Evolutionary conservation across 2,797 vertebrate genomes (phyloP), one percentile per base, ranked within the genome.

Genomic region (Megalops cyprinoides): DNA sequence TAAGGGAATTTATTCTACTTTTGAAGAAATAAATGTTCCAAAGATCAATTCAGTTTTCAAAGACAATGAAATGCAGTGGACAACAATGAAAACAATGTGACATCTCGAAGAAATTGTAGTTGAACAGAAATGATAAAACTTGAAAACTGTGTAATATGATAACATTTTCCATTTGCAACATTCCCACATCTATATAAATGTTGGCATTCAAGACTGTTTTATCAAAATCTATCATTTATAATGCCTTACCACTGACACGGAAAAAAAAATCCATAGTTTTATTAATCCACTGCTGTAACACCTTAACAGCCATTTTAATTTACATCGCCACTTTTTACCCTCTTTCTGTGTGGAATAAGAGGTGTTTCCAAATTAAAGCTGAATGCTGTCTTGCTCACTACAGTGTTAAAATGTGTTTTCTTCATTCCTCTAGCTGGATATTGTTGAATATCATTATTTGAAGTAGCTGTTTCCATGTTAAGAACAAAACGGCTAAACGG

Each of bases 331-430:
- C 20, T 42, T 77, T 37, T 49, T 77, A 39, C 6, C 3, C 23
- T 49, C 42, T 44, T 31, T 34, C 28, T 34, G 3, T 20, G 1
- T 37, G 34, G 62, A 20, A 42, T 51, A n/a, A 0, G 31, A 48
- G 23, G 76, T 6, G 77, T 46, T 78, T 65, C 20, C 46, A 53
- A 69, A 79, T 69, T 46, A 62, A 78, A 48, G 44, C 48, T 31
- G 37, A 28, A 31, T 65, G n/a, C 31, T 60, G n/a, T 51, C 46
- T 67, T 37, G 20, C 28, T 20, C 74, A 53, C 28, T 4, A 34
- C 1, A 1, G 34, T 8, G 71, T 42, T 15, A 46, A 44, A 20
- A 44, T 34, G 18, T 10, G 48, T 51, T 78, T 42, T 8, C 9
- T 73, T 56, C 44, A 7, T 73, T 46, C 10, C 31, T 46, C 58